Evolutionary conservation across 2,797 vertebrate species (phyloP).

Genomic region (Myotis findleyi): DNA sequence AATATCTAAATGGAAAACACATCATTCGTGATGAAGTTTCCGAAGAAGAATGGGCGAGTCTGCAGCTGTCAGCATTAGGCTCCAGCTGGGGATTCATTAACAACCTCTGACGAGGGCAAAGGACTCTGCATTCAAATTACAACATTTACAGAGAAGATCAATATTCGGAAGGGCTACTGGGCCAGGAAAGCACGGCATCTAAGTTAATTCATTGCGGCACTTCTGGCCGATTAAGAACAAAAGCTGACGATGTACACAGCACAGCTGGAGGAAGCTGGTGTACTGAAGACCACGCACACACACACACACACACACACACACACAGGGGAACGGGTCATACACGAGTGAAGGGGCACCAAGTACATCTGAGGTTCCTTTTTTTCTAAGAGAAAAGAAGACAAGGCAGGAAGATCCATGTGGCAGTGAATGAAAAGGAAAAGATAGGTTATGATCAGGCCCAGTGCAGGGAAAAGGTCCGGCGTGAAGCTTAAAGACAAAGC

Average conservation of each 20-base stretch:
- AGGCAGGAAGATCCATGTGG: neutral
- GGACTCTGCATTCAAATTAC: slow-evolving; percentile 77
- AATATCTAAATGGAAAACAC: slow-evolving; percentile 27
- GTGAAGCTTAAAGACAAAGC: neutral
- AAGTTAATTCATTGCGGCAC: slow-evolving; percentile 55
- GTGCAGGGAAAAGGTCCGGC: neutral
- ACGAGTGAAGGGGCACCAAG: neutral
- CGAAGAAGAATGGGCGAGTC: slow-evolving; percentile 50
- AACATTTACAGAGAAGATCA: slow-evolving; percentile 73
- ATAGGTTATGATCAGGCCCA: neutral
- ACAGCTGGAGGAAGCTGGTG: slow-evolving; percentile 58
- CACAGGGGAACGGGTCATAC: neutral
- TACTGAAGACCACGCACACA: neutral
- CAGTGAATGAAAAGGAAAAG: neutral
- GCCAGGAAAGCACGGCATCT: slow-evolving; percentile 56
- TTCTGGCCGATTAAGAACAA: slow-evolving; percentile 75
- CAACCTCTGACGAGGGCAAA: slow-evolving; percentile 68
- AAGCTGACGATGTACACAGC: slow-evolving; percentile 51
- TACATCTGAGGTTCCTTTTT: neutral
- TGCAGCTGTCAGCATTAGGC: slow-evolving; percentile 63
- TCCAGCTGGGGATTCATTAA: slow-evolving; percentile 77
- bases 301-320: neutral
- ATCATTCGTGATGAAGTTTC: slow-evolving; percentile 51
- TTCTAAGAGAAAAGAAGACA: neutral
- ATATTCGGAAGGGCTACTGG: slow-evolving; percentile 75